Evolutionary conservation across 2,113 vertebrate species (phyloP), one percentile per base, ranked within the genome.

Genomic region (Eleginops maclovinus): DNA sequence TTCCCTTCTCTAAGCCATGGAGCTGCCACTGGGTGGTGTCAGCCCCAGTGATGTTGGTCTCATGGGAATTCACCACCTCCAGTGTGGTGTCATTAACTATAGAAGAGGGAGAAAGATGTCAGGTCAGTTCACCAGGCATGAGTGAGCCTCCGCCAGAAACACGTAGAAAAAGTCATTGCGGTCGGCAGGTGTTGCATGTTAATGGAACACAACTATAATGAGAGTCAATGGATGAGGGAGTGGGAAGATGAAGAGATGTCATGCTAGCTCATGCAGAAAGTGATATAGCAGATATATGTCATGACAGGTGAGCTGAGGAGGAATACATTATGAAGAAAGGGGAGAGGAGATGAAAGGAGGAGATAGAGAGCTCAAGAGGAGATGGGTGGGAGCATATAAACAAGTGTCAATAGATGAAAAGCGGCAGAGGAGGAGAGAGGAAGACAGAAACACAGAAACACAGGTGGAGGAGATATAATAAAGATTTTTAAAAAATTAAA

Each of bases 71-170:
- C 12, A 95, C 95, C 69, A 96, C 85, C 71, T 96, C 95, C 15
- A 93, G 82, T 0, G 96, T 71, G 64, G 83, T 97, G 80, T 96
- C 95, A 9, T 99, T 98, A 84, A 97, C 98, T 99, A 89, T 36
- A 92, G 86, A 82, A 65, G 46, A 58, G 76, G 15, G 74, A 77
- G 80, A 90, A 13, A 78, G 72, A 77, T 69, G 78, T 89, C 87
- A 87, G 84, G 85, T 92, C 77, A 86, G 89, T 88, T 86, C 64
- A 63, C 0, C 3, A 73, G 73, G 55, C 66, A 15, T 73, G 66
- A 76, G 54, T 17, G 41, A 79, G 73, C 26, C 22, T 47, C 9
- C 1, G 8, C 58, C 43, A 1, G 66, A 59, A n/a, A 24, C 51
- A 51, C 14, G 28, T 7, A 6, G 47, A 53, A 68, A 58, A 81